These are phyloP conservation scores for Rutilus rutilus DNA, from an alignment of 2,113 vertebrate species.

Conservation along the genomic window DNA sequence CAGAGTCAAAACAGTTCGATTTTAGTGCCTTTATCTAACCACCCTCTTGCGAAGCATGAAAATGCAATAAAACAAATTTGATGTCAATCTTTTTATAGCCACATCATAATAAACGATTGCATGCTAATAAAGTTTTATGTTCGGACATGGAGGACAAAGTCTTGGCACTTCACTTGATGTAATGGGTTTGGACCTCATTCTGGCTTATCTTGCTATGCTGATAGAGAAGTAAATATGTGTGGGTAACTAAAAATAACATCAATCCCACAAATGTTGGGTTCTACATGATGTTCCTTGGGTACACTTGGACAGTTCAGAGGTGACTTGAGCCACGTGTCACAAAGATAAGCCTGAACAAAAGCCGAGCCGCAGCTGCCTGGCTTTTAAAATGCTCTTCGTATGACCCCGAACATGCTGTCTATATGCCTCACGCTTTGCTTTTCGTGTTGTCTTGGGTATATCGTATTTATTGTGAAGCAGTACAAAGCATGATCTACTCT, in stretches of 20 bases:
- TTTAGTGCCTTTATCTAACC: background rate
- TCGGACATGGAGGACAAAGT: background rate
- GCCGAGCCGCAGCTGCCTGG: background rate
- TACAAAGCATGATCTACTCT: constrained; percentile 4
- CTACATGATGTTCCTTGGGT: background rate
- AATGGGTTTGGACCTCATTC: constrained; percentile 17
- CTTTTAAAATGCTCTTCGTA: background rate
- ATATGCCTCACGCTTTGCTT: background rate
- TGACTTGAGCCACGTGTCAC: constrained; percentile 4
- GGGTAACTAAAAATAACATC: background rate
- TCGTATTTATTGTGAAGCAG: background rate
- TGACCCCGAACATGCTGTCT: background rate
- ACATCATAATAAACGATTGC: background rate
- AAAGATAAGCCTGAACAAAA: constrained; percentile 8
- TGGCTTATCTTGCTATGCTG: background rate
- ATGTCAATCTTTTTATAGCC: constrained; percentile 26
- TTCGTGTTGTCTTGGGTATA: background rate
- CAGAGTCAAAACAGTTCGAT: background rate
- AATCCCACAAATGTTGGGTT: background rate
- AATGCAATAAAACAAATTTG: background rate
- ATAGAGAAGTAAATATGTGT: constrained; percentile 5
- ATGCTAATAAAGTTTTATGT: constrained; percentile 31
- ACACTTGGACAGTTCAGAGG: background rate
- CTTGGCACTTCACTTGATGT: constrained; percentile 19
- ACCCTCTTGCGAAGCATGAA: background rate